phyloP scores from a whole-genome alignment of 2,113 vertebrate species.

The Psettodes erumei region DNA sequence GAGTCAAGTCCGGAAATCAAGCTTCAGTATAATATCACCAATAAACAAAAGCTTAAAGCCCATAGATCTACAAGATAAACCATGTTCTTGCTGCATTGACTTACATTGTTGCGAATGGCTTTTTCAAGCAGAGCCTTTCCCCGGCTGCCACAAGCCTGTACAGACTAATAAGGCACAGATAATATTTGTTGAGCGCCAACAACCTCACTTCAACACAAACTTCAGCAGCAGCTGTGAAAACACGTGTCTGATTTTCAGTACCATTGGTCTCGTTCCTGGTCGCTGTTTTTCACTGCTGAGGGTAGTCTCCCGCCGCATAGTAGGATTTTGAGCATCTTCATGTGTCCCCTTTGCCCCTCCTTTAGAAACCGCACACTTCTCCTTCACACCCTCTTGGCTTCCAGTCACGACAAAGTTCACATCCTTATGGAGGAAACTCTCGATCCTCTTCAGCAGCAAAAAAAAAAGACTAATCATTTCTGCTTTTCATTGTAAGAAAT shows the following conservation, averaged over 20 bases:
- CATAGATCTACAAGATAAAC: background rate
- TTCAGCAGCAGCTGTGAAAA: background rate
- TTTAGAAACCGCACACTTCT: slow-evolving; percentile 25
- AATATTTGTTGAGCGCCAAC: background rate
- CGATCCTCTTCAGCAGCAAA: slow-evolving; percentile 78
- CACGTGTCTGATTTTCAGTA: slow-evolving; percentile 15
- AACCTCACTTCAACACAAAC: background rate
- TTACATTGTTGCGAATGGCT: slow-evolving; percentile 89
- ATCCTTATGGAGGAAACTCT: slow-evolving; percentile 93
- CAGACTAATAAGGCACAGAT: slow-evolving; percentile 3
- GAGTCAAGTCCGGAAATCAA: slow-evolving; percentile 8
- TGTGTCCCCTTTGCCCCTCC: slow-evolving; percentile 10
- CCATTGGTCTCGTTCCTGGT: slow-evolving; percentile 59
- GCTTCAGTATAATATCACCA: background rate
- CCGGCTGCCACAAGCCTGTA: slow-evolving; percentile 85
- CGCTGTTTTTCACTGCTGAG: slow-evolving; percentile 42
- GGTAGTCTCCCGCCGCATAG: slow-evolving; percentile 43
- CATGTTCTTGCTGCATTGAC: slow-evolving; percentile 35
- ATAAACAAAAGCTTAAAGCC: background rate
- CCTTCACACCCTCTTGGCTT: slow-evolving; percentile 57
- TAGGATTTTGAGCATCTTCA: slow-evolving; percentile 25
- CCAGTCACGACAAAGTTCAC: slow-evolving; percentile 88
- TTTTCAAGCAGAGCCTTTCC: slow-evolving; percentile 89
- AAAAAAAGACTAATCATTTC: background rate
- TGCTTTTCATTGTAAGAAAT: background rate